Evolutionary conservation across 1,140 invertebrate genomes (phyloP).

Genomic region (Leptopilina clavipes): DNA sequence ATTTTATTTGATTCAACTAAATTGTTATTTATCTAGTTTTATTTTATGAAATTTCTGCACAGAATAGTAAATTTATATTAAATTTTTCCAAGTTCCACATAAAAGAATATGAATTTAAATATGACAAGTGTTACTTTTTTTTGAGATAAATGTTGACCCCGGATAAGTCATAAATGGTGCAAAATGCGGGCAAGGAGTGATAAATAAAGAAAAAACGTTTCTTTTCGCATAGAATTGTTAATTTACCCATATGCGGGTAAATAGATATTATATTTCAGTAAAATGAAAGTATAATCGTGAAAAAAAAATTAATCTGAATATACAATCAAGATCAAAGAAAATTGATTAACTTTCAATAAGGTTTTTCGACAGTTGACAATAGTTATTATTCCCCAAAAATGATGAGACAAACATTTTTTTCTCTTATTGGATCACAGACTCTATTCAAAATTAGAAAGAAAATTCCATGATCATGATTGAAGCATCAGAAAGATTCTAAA

Average conservation of each 20-base stretch:
- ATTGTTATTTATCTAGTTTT: too few species aligned
- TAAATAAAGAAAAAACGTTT: not conserved
- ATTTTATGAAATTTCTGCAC: not conserved
- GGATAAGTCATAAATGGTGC: slow-evolving; percentile 1
- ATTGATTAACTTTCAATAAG: not conserved
- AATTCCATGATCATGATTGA: too few species aligned
- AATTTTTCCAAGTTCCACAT: not conserved
- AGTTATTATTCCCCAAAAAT: too few species aligned
- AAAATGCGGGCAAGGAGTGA: slow-evolving; percentile 11
- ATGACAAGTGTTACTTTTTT: not conserved
- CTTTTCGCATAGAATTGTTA: not conserved
- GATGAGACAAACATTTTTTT: too few species aligned
- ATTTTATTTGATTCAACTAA: too few species aligned
- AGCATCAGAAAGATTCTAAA: too few species aligned
- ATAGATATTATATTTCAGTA: not conserved
- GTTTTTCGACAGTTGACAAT: too few species aligned
- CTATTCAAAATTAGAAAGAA: too few species aligned
- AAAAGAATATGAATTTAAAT: too few species aligned
- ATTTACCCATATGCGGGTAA: slow-evolving; percentile 37
- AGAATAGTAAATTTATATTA: not conserved
- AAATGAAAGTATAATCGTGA: not conserved
- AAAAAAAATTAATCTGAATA: not conserved
- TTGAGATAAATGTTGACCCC: not conserved
- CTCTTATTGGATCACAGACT: too few species aligned
- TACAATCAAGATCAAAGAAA: not conserved